Base-by-base conservation (phyloP, 1,140 invertebrate species). In the Berghia stephanieae region DNA sequence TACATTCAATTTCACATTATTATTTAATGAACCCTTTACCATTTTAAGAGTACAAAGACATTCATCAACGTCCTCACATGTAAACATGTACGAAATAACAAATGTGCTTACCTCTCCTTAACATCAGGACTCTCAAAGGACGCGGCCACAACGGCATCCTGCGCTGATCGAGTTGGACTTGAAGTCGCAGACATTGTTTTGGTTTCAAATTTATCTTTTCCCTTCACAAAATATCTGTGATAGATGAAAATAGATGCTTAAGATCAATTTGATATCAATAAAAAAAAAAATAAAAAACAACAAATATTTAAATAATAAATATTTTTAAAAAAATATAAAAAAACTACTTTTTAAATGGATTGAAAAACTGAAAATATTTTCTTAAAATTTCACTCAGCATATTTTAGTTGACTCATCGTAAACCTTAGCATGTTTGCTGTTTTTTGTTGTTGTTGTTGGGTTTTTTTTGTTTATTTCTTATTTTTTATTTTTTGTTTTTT, bases 121-220 rank as follows among this genome's bases (percentile, higher is more conserved):
- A 52, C 57, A 27, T 79, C 69, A 13, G 77, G 75, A 49, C 74
- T 81, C 70, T 77, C 74, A 27, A 36, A 75, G 38, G 69, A 5
- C 27, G 3, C 38, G 31, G 76, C 78, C 43, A 40, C 38, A 13
- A 69, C 27, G 18, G 77, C 44, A 21, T 77, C 77, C 38, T 76
- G 74, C 27, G 44, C 38, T n/a, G 74, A 81, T 27, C 77, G 68
- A 1, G 74, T 76, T 5, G 80, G 70, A 72, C 74, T 78, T 27
- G 80, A 68, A 4, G 36, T 38, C 40, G 40, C 42, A 8, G 80
- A 81, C 74, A 81, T 81, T 44, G 13, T 63, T 6, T 31, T 38
- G 5, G 24, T 40, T 38, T 42, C 21, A 42, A 40, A 63, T 3
- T 38, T 18, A n/a, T 36, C 55, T 42, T n/a, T n/a, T n/a, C 16